Conservation (phyloP, 2,113 vertebrate species). For the Hylia prasina region DNA sequence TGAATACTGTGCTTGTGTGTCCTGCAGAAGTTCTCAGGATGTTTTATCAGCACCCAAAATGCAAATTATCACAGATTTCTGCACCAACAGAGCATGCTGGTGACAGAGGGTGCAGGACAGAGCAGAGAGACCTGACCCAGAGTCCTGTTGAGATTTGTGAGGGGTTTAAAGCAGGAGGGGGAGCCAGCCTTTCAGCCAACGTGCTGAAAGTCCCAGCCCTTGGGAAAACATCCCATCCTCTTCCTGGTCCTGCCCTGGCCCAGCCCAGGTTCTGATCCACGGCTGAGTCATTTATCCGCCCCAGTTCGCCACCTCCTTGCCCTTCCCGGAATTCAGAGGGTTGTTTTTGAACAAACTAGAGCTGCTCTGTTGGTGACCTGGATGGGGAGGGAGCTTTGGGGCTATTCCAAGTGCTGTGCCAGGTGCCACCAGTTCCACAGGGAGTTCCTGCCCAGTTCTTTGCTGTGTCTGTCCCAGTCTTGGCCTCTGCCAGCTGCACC, state of each 20-base stretch:
- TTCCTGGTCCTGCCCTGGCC: slow-evolving; percentile 29
- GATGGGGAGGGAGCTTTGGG: neutral
- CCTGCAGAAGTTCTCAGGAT: neutral
- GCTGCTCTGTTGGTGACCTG: neutral
- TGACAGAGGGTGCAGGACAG: neutral
- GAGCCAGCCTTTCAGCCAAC: neutral
- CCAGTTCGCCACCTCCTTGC: neutral
- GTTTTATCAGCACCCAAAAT: neutral
- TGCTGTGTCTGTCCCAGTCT: neutral
- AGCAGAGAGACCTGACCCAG: neutral
- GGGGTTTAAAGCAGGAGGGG: neutral
- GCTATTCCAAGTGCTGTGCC: neutral
- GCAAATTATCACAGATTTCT: neutral
- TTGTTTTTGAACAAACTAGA: slow-evolving; percentile 27
- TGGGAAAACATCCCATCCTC: neutral
- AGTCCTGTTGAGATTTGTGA: neutral
- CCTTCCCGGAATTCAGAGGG: neutral
- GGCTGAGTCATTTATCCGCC: neutral
- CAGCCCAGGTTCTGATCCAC: neutral
- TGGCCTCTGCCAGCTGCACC: neutral
- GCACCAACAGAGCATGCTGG: rapidly evolving
- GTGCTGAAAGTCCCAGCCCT: neutral
- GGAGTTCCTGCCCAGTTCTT: neutral
- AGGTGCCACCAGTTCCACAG: neutral
- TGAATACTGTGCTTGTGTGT: neutral